Percentiles rank a stretch among this genome's conserved stretches.
Evolutionary conservation across 2,888 invertebrate genomes (phyloP).

Genomic region (Philopedon plagiatum): DNA sequence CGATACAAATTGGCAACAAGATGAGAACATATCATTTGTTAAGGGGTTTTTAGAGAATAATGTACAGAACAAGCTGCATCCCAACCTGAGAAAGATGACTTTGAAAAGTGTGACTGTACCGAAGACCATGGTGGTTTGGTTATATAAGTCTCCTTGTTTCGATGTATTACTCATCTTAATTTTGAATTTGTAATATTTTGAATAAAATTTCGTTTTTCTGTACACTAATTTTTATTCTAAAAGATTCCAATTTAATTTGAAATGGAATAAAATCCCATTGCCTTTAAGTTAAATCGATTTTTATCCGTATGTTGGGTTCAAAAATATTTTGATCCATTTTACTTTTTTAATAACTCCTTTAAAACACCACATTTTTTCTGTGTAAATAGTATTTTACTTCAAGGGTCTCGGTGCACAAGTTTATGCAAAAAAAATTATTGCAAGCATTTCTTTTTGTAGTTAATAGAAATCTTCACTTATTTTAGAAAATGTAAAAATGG

Average conservation of each 20-base stretch:
- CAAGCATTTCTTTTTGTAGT: background rate
- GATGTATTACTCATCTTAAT: background rate
- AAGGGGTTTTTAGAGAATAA: background rate
- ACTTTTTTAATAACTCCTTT: background rate
- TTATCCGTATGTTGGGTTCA: background rate
- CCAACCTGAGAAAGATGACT: background rate
- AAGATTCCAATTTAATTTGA: background rate
- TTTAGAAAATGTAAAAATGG: background rate
- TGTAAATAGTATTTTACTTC: background rate
- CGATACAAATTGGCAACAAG: constrained; percentile 5
- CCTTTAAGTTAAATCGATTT: background rate
- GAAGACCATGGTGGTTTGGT: background rate
- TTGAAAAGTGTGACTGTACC: background rate
- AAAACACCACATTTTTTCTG: background rate
- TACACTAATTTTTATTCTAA: background rate
- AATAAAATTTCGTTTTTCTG: background rate
- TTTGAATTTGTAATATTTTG: background rate
- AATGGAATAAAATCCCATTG: background rate
- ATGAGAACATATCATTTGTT: background rate
- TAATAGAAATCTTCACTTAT: background rate
- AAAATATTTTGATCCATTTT: background rate
- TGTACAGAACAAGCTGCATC: background rate
- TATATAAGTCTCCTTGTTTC: background rate
- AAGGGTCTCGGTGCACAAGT: background rate
- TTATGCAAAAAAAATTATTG: background rate